Base-by-base conservation (phyloP, 1,140 invertebrate species). In the Caenorhabditis inopinata region DNA sequence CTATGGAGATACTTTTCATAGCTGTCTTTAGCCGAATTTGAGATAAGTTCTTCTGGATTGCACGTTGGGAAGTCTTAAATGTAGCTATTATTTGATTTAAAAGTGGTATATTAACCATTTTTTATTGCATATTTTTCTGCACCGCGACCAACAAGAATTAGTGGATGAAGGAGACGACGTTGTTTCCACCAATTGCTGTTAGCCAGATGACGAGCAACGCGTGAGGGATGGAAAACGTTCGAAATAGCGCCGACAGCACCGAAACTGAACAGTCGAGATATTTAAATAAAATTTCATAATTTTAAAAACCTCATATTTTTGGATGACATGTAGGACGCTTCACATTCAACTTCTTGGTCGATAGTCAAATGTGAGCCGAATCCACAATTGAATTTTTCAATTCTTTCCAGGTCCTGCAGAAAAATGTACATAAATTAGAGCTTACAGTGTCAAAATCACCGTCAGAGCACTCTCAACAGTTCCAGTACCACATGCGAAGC, bases 261-360 rank as follows among this genome's bases (percentile, higher is more conserved):
- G 32, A 68, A 68, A 42, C 58, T 68, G 32, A 68, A 58, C 27
- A 58, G 32, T 12, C 9, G 12, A 32, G 25, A 5, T 58, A 32
- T 32, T 23, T 12, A 14, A 58, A 25, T 11, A 23, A 0, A 11
- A 68, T n/a, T 21, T n/a, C 23, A 16, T 21, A n/a, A 7, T 68
- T 38, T 32, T 68, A 21, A 42, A 38, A 68, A 68, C 58, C 58
- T 68, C 32, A 68, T 18, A 68, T 68, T 68, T 68, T 42, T 68
- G 29, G 58, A 68, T 68, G 58, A 68, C 58, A 68, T 68, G 23
- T 42, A 68, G 23, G 58, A 68, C n/a, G 58, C 58, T 68, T 68
- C 58, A 68, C 58, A 68, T 68, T 68, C 58, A 68, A 68, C 58
- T 68, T 68, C 58, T 68, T 68, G 58, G 38, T 68, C 58, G 58